Conservation (phyloP, 2,797 vertebrate genomes). For the Lagocephalus sceleratus region DNA sequence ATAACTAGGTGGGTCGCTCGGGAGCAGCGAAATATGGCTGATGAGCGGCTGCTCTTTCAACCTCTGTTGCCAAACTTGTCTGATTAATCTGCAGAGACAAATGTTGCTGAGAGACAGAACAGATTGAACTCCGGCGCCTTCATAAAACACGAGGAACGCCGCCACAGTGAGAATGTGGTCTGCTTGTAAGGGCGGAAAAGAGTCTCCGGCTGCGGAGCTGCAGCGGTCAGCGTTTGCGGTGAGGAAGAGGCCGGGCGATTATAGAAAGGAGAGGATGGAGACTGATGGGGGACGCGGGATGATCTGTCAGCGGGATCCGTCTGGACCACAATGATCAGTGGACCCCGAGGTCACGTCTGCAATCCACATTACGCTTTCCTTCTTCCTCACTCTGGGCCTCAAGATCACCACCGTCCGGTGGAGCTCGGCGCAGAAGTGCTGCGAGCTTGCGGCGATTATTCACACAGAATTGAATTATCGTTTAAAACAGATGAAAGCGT, state of each 20-base stretch:
- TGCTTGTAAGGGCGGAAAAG: too few species aligned
- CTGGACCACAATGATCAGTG: neutral
- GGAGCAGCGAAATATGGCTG: conserved; percentile 23
- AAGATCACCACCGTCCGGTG: neutral
- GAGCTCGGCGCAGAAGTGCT: neutral
- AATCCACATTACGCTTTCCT: neutral
- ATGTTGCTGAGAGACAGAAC: conserved; percentile 22
- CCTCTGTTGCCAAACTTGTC: conserved; percentile 28
- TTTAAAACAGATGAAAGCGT: neutral
- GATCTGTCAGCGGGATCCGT: neutral
- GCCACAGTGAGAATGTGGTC: too few species aligned
- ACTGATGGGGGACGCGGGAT: neutral
- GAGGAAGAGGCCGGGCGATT: neutral
- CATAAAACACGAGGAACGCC: conserved; percentile 10
- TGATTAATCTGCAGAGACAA: conserved; percentile 17
- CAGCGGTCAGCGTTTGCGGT: too few species aligned
- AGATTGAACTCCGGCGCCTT: conserved; percentile 23
- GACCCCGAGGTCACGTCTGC: neutral
- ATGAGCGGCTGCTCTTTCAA: conserved; percentile 38
- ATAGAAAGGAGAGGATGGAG: neutral
- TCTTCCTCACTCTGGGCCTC: neutral
- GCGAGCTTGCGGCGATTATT: neutral
- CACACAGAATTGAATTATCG: neutral
- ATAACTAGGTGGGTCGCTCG: conserved; percentile 5
- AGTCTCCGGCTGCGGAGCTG: too few species aligned